Base-by-base conservation (phyloP, 2,797 vertebrate genomes). In the Protosalanx chinensis region DNA sequence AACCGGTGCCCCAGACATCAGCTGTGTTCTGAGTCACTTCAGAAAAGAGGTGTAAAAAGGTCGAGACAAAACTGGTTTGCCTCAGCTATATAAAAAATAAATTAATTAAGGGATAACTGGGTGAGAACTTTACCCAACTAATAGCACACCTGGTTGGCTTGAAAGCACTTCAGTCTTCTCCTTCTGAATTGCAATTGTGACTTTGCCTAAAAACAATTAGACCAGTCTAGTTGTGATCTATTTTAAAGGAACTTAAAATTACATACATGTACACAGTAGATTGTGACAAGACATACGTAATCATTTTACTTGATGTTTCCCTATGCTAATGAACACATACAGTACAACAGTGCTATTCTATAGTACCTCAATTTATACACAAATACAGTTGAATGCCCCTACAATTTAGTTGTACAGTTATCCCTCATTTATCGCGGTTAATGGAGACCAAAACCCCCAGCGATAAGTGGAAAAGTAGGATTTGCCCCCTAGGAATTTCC, bases 31-130 rank as follows among this genome's bases (percentile, higher is more conserved):
- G 18, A 60, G 60, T 73, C 33, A 18, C 35, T 23, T 30, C 64
- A 76, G 68, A 68, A 70, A 13, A 1, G 70, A 71, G 30, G 68
- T 70, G 66, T 61, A 67, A 58, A 74, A 41, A 81, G 56, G 64
- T 51, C 75, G 69, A 76, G 76, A 27, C 73, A 23, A 56, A 82
- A 83, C 72, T 64, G 62, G 72, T 83, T 81, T 53, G 27, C 35
- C 64, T 69, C 51, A 2, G 10, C n/a, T 13, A 18, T 12, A 32
- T 62, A 12, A 23, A 35, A 46, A 46, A 46, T 46, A 13, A 46
- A 46, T 46, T 12, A 12, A 46, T 46, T 46, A 13, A 46, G 10
- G 41, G 3, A 46, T 46, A 46, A 56, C 18, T 56, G 15, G 51
- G 51, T 16, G 51, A 56, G 6, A 56, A 56, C 51, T 56, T n/a